Percentiles rank a stretch among this genome's conserved stretches.
These are phyloP conservation scores for Chaitophorus viminalis DNA, from an alignment of 2,888 invertebrate species.

Conservation along the genomic window DNA sequence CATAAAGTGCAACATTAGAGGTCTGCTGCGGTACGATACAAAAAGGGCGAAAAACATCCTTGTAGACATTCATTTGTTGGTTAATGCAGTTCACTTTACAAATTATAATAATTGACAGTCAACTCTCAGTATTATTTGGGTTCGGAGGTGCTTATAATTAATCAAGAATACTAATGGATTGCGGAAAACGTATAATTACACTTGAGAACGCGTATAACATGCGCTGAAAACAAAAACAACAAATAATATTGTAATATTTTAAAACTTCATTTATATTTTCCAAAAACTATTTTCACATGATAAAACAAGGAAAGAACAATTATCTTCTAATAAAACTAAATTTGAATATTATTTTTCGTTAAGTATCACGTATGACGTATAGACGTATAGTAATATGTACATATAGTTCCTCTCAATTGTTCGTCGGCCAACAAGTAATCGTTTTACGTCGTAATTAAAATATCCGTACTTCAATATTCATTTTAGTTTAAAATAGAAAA, in stretches of 20 bases:
- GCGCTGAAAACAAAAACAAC: background rate
- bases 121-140: background rate
- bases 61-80: too few relatives aligned
- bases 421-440: background rate
- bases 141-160: background rate
- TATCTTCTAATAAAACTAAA: too few relatives aligned
- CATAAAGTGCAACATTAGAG: too few relatives aligned
- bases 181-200: too few relatives aligned
- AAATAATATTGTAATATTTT: background rate
- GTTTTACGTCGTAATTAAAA: slow-evolving; percentile 25
- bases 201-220: too few relatives aligned
- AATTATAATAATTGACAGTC: background rate
- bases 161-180: background rate
- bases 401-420: background rate
- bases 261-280: background rate
- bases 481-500: background rate
- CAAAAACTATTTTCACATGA: background rate
- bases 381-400: background rate
- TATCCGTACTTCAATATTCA: background rate
- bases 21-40: too few relatives aligned
- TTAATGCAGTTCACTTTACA: background rate
- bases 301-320: too few relatives aligned
- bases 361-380: too few relatives aligned
- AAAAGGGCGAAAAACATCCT: too few relatives aligned
- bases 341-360: too few relatives aligned